phyloP scores from a whole-genome alignment of 35 echinoderm and acorn worm genomes.

The Hemicentrotus pulcherrimus region DNA sequence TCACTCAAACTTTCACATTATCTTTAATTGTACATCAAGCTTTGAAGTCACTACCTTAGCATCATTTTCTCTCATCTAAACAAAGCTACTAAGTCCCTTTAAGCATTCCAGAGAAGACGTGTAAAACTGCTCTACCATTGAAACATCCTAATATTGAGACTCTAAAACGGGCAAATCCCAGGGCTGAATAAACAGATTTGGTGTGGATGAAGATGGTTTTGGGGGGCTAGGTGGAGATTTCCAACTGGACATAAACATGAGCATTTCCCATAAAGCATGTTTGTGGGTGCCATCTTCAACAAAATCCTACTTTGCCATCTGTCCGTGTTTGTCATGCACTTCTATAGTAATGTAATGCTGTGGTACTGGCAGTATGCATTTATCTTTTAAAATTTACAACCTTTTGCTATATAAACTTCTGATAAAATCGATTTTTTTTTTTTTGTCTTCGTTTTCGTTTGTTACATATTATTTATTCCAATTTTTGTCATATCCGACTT shows the following conservation, averaged over 20 bases:
- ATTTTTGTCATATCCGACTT: no score
- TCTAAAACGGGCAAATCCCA: not conserved
- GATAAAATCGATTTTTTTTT: no score
- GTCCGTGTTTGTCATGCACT: not conserved
- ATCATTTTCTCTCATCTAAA: no score
- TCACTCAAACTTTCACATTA: no score
- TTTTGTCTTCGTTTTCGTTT: no score
- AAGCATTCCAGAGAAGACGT: no score
- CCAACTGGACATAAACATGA: not conserved
- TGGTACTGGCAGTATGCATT: not conserved
- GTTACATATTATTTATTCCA: no score
- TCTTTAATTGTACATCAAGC: no score
- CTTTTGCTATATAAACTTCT: no score
- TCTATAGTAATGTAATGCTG: not conserved
- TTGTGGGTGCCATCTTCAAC: not conserved
- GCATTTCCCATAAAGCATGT: not conserved
- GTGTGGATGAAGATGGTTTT: not conserved
- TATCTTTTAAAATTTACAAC: not conserved
- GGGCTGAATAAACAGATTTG: not conserved
- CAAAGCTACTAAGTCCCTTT: no score
- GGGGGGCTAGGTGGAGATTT: not conserved
- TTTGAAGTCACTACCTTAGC: no score
- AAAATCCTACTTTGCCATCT: not conserved
- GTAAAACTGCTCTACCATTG: not conserved
- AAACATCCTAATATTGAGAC: not conserved